A percentile compares a stretch with the other conserved stretches of the same genome.
These are phyloP conservation scores for Raja brachyura DNA, from an alignment of 2,113 vertebrate species.

Conservation along the genomic window DNA sequence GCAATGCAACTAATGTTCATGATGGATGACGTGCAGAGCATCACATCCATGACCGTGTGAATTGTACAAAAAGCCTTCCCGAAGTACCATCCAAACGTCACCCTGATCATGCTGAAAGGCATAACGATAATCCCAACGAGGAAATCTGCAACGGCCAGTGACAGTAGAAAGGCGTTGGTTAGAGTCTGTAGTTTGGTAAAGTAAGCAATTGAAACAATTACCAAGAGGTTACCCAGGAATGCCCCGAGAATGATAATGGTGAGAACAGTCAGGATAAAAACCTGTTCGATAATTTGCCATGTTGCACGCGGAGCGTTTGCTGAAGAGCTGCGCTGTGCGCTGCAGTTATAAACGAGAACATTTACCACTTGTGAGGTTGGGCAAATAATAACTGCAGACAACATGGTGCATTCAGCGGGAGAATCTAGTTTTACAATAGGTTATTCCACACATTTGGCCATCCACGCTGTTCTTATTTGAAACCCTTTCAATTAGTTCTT, in stretches of 20 bases:
- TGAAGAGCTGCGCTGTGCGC: not conserved
- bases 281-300: not conserved
- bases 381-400: not conserved
- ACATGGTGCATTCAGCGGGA: not conserved
- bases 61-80: conserved; percentile 41
- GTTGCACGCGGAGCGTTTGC: not conserved
- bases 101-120: conserved; percentile 44
- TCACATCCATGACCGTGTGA: conserved; percentile 42
- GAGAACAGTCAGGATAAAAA: not conserved
- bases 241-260: not conserved
- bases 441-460: not conserved
- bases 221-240: conserved; percentile 42
- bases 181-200: conserved; percentile 40
- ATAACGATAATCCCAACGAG: conserved; percentile 43
- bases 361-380: not conserved
- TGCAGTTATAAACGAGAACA: not conserved
- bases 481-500: not conserved
- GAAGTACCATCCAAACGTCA: conserved; percentile 40
- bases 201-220: conserved; percentile 40
- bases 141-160: conserved; percentile 42
- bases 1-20: conserved; percentile 43
- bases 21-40: conserved; percentile 42
- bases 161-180: conserved; percentile 43
- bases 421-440: not conserved
- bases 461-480: not conserved